These are phyloP conservation scores for Leucoptera coffeella DNA, from an alignment of 2,888 invertebrate genomes.

Conservation along the genomic window DNA sequence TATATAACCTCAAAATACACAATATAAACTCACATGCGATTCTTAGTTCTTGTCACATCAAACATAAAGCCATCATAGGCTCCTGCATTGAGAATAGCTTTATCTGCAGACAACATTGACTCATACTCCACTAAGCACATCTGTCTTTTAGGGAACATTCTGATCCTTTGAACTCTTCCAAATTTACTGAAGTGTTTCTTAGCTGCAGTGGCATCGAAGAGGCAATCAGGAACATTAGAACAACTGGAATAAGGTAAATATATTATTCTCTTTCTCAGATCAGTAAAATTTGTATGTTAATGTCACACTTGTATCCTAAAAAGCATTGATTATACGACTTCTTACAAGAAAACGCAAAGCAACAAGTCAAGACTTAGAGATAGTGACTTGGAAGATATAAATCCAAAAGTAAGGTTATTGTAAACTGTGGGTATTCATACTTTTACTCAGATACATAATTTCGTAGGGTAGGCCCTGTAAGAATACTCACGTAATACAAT, in stretches of 20 bases:
- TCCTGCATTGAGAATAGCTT: constrained; percentile 55
- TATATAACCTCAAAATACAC: too few relatives aligned
- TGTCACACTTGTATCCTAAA: too few relatives aligned
- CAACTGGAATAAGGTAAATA: constrained; percentile 34
- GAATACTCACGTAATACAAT: constrained; percentile 31
- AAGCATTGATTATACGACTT: too few relatives aligned
- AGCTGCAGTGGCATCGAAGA: constrained; percentile 54
- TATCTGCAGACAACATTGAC: constrained; percentile 48
- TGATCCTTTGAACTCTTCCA: constrained; percentile 62
- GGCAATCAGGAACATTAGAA: constrained; percentile 56
- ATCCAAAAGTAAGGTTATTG: too few relatives aligned
- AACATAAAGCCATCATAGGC: constrained; percentile 58
- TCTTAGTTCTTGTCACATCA: constrained; percentile 48
- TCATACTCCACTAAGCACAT: constrained; percentile 67
- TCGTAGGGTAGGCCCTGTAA: not conserved
- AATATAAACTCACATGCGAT: constrained; percentile 27
- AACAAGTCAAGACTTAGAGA: too few relatives aligned
- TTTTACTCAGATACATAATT: too few relatives aligned
- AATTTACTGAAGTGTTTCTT: constrained; percentile 65
- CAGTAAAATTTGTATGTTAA: too few relatives aligned
- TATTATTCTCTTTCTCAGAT: not conserved
- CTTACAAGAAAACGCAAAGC: too few relatives aligned
- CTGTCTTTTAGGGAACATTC: constrained; percentile 56
- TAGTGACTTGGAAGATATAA: too few relatives aligned
- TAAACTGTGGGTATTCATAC: too few relatives aligned